Conservation (phyloP, 1,140 invertebrate genomes). For the Globodera rostochiensis region DNA sequence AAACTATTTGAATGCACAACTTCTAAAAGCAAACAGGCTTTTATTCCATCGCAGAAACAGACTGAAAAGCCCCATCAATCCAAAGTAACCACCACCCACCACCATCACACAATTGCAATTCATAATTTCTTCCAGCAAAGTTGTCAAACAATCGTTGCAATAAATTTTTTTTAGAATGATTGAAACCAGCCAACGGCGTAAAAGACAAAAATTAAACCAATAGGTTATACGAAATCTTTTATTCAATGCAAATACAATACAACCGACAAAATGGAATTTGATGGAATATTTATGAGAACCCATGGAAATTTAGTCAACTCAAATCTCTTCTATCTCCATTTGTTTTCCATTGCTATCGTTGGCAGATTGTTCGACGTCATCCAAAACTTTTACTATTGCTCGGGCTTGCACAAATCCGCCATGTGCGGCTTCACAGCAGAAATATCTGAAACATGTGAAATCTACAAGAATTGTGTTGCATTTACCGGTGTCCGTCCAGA, state of each 20-base stretch:
- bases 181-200: not conserved
- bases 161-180: too few relatives aligned
- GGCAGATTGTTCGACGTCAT: constrained; percentile 6
- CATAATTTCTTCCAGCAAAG: too few relatives aligned
- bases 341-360: not conserved
- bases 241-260: not conserved
- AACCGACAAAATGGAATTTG: not conserved
- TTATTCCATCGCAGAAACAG: not conserved
- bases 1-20: too few relatives aligned
- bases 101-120: too few relatives aligned
- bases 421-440: constrained; percentile 31
- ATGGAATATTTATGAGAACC: not conserved
- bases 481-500: constrained; percentile 41
- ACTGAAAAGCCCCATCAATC: not conserved
- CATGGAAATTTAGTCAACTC: not conserved
- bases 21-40: not conserved
- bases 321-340: constrained; percentile 18
- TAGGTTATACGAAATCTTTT: not conserved
- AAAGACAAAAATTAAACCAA: not conserved
- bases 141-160: too few relatives aligned
- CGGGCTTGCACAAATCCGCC: constrained; percentile 38
- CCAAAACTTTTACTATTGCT: constrained; percentile 22
- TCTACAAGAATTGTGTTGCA: not conserved
- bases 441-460: constrained; percentile 29
- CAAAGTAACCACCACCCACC: not conserved